Percentiles rank a stretch among this genome's conserved stretches.
These are phyloP conservation scores for Diploscapter pachys DNA, from an alignment of 1,140 invertebrate genomes.

Conservation along the genomic window DNA sequence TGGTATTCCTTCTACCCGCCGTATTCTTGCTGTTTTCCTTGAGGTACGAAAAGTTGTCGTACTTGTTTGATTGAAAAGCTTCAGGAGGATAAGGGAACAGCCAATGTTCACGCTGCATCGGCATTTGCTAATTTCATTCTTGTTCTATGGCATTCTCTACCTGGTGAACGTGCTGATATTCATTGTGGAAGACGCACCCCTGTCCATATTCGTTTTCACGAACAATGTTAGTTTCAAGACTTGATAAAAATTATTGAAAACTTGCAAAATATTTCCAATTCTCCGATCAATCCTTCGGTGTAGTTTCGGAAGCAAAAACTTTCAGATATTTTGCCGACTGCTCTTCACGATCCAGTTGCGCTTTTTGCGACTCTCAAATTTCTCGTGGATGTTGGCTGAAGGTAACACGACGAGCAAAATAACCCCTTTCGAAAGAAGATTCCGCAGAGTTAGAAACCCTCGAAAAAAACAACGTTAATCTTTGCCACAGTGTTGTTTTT, in stretches of 20 bases:
- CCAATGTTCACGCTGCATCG: constrained; percentile 64
- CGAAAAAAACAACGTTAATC: too few relatives aligned
- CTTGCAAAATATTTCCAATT: too few relatives aligned
- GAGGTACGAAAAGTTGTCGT: constrained; percentile 57
- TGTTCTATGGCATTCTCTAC: constrained; percentile 60
- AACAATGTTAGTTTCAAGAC: constrained; percentile 30
- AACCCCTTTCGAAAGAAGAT: constrained; percentile 63
- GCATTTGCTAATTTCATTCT: constrained; percentile 65
- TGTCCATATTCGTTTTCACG: constrained; percentile 25
- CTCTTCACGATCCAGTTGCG: constrained; percentile 50
- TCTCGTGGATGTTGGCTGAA: constrained; percentile 65
- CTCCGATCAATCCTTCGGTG: too few relatives aligned
- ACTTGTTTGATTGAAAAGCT: constrained; percentile 57
- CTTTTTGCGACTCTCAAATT: constrained; percentile 51
- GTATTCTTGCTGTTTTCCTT: constrained; percentile 61
- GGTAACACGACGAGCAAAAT: constrained; percentile 51
- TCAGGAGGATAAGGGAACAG: constrained; percentile 35
- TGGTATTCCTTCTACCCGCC: constrained; percentile 61
- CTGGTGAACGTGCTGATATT: constrained; percentile 60
- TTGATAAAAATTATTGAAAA: background rate
- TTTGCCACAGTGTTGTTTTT: too few relatives aligned
- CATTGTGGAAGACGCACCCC: constrained; percentile 53
- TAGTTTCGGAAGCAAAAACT: background rate
- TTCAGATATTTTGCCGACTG: constrained; percentile 52
- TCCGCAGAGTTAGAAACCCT: constrained; percentile 41